Base-by-base conservation (phyloP, 2,113 vertebrate species). In the Gobio gobio region DNA sequence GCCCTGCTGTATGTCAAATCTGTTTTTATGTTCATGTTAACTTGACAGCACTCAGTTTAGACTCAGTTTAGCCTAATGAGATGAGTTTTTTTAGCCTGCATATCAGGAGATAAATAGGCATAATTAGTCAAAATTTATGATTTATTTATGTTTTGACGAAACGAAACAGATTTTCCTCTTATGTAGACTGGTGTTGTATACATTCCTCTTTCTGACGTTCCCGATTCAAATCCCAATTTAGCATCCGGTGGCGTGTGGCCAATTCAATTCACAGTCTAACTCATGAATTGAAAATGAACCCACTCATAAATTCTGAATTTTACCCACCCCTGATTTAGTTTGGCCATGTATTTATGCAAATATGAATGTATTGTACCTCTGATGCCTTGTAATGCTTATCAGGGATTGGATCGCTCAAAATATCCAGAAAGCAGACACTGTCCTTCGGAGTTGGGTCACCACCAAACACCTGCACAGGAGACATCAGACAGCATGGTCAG, bases 331-430 rank as follows among this genome's bases (percentile, higher is more conserved):
- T 16, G 63, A 43, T 68, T 76, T 58, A 79, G 82, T 86, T 77
- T 49, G 20, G 29, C 29, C 68, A 43, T 83, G 80, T 49, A 54
- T 75, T 59, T 70, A 36, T 77, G 18, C 83, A 47, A 83, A 22
- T 58, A 2, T 24, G 24, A 79, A 47, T 54, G 73, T 8, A 8
- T 47, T 45, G 6, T 89, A 94, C 95, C 93, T 95, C 94, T 6
- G 90, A 82, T 45, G 92, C 86, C 88, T 90, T 94, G 88, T 94
- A 94, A 88, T 94, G 89, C 79, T 92, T 95, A 24, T 94, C 95
- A 33, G 94, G 94, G 83, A 94, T 92, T 18, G 93, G 93, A 89
- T 95, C 95, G 82, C 74, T 91, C 79, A 95, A 87, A 87, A 95
- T 95, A 85, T 95, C 95, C 90, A 95, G 86, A 87, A 92, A 93